Base-by-base conservation (phyloP, 2,797 vertebrate species). In the Syngnathus rostellatus region DNA sequence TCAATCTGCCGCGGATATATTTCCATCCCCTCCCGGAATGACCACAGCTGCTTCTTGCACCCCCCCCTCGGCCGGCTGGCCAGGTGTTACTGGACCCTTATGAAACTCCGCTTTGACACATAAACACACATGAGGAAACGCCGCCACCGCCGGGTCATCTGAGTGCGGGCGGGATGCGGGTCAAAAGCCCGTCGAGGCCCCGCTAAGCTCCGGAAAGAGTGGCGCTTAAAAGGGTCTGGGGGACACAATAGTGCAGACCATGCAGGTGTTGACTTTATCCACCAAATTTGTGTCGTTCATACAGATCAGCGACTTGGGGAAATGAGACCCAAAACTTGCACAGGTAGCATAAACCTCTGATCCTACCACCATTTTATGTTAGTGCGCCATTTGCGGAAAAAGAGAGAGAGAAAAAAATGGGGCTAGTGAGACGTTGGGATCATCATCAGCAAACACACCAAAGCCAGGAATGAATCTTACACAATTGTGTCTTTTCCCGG, bases 1-100 rank as follows among this genome's bases (percentile, higher is more conserved):
- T 95, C 92, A 93, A 95, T 95, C 94, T 94, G 90, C 75, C 81
- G 77, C 86, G 92, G 90, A 90, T 93, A 90, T 91, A 92, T 92
- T 93, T 93, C 79, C 73, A 82, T 67, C 88, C 82, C 86, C 50
- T 51, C 50, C 50, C 50, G 50, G 90, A 90, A 91, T 87, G 77
- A 81, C 88, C 89, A 90, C 94, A 95, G 94, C 93, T 94, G 95
- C 85, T 75, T 83, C 17, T 69, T 81, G 11, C 12, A 2, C 23
- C 72, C 85, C 75, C 75, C 78, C 68, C 6, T 16, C 17, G 3
- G 10, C 45, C n/a, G 60, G 69, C 17, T 75, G 70, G 85, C 88
- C 88, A 88, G 89, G 89, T 92, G 88, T 87, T 83, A 71, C 72
- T 17, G 69, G 45, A 41, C 59, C 59, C 39, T 21, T 61, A 43